phyloP scores from a whole-genome alignment of 2,113 vertebrate genomes.

The Heptranchias perlo region DNA sequence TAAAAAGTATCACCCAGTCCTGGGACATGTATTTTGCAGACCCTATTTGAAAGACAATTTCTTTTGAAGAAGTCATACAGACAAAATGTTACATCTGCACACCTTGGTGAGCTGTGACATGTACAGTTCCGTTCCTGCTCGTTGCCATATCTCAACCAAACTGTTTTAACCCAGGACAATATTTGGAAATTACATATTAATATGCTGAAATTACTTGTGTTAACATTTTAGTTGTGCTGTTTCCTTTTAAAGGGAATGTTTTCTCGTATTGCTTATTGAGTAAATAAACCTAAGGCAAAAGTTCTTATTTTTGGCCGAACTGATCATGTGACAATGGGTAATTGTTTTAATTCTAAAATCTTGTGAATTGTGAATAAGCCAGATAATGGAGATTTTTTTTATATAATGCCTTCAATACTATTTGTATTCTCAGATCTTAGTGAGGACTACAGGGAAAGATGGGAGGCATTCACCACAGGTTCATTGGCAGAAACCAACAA shows the following conservation, averaged over 20 bases:
- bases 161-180: not conserved
- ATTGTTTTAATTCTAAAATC: not conserved
- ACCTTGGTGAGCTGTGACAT: not conserved
- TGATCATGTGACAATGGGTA: not conserved
- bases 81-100: not conserved
- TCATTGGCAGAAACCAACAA: conserved; percentile 96
- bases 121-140: not conserved
- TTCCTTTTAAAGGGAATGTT: not conserved
- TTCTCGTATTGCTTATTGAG: not conserved
- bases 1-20: not conserved
- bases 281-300: not conserved
- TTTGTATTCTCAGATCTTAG: conserved; percentile 69
- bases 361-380: not conserved
- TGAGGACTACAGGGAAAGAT: conserved; percentile 77
- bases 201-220: too few relatives aligned
- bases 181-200: too few relatives aligned
- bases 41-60: not conserved
- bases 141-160: not conserved
- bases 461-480: conserved; percentile 85
- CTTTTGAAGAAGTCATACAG: not conserved
- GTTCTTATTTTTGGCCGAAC: not conserved
- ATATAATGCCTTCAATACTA: not conserved
- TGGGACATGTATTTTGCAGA: not conserved
- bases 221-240: not conserved
- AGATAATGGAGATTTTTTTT: not conserved